Evolutionary conservation across 2,797 vertebrate genomes (phyloP).

Genomic region (Sebastes flavidus): DNA sequence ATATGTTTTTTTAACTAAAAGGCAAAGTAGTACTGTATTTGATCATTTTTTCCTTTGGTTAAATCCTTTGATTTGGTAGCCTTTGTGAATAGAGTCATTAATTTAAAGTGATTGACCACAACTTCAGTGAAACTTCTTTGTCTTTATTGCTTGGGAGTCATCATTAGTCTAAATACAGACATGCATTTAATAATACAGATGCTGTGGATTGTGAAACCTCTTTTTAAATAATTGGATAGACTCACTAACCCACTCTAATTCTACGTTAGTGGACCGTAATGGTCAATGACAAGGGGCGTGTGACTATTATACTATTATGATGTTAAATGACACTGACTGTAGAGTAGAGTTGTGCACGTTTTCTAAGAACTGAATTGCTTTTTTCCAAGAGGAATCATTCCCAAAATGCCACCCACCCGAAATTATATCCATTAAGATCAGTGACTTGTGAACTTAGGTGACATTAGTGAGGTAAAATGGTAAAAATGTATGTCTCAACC

Average conservation of each 20-base stretch:
- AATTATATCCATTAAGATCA: slow-evolving; percentile 42
- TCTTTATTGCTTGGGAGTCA: not conserved
- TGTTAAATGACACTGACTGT: slow-evolving; percentile 19
- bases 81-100: not conserved
- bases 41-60: not conserved
- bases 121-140: not conserved
- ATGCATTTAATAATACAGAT: not conserved
- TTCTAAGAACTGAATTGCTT: slow-evolving; percentile 34
- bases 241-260: not conserved
- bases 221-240: not conserved
- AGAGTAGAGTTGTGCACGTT: slow-evolving; percentile 1
- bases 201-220: not conserved
- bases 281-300: not conserved
- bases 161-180: not conserved
- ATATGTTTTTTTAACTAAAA: not conserved
- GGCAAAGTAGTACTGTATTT: not conserved
- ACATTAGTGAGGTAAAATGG: slow-evolving; percentile 39
- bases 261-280: not conserved
- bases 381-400: slow-evolving; percentile 31
- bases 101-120: not conserved
- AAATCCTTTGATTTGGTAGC: too few relatives aligned
- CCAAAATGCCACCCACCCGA: slow-evolving; percentile 27
- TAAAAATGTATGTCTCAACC: slow-evolving; percentile 22
- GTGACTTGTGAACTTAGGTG: slow-evolving; percentile 40
- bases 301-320: slow-evolving; percentile 14